Conservation (phyloP, 2,797 vertebrate species). For the Macropus fuliginosus region DNA sequence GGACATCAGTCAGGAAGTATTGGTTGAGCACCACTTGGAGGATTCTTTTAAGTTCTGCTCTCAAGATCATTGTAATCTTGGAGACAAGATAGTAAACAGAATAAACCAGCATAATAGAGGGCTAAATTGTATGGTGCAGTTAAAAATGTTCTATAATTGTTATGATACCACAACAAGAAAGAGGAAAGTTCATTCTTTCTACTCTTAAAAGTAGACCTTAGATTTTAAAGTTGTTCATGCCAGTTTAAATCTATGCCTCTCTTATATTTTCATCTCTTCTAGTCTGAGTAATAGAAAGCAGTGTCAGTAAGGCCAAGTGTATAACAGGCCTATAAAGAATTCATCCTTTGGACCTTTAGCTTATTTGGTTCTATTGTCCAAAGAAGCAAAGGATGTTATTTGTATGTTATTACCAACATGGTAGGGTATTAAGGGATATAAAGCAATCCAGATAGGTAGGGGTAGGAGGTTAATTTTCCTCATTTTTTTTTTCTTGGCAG, state of each 20-base stretch:
- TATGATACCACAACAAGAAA: background rate
- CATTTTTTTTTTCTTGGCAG: slow-evolving; percentile 11
- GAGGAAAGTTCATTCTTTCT: background rate
- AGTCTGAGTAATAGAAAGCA: slow-evolving; percentile 1
- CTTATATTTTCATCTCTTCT: slow-evolving; percentile 2
- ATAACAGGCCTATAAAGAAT: slow-evolving; percentile 19
- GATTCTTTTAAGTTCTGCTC: background rate
- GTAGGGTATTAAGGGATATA: slow-evolving; percentile 14
- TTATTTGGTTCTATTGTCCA: slow-evolving; percentile 40
- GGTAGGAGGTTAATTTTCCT: slow-evolving; percentile 25
- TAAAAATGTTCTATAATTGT: background rate
- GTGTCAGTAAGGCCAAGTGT: slow-evolving; percentile 9
- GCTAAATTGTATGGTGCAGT: slow-evolving; percentile 28
- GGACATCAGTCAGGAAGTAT: slow-evolving; percentile 34
- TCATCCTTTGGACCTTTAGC: slow-evolving; percentile 28
- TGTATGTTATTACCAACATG: slow-evolving; percentile 7
- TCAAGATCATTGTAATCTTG: slow-evolving; percentile 41
- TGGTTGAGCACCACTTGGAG: background rate
- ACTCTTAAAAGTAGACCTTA: background rate
- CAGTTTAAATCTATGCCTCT: background rate
- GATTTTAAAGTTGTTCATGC: background rate
- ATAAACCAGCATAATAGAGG: slow-evolving; percentile 39
- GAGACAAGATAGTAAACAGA: slow-evolving; percentile 52
- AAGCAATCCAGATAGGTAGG: slow-evolving; percentile 13
- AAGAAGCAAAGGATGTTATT: slow-evolving; percentile 21